Evolutionary conservation across 2,113 vertebrate species (phyloP), one percentile per base, ranked within the genome.

Genomic region (Mustelus asterias): DNA sequence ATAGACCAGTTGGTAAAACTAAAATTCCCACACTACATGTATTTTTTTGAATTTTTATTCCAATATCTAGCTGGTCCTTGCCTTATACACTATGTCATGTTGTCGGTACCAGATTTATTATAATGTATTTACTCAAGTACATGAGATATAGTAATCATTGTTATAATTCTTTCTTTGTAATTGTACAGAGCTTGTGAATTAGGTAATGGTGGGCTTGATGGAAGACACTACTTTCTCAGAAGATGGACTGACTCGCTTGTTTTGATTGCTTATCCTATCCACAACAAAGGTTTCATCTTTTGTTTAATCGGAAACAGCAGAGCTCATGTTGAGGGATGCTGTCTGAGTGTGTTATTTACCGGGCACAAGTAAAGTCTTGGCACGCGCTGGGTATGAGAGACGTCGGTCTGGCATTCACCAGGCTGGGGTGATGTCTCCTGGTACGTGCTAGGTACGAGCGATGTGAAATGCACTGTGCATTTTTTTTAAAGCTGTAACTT

Each of bases 21-120:
- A 95, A 95, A 76, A 72, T 95, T 95, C 69, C 94, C 94, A 72
- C 24, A 48, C 37, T 90, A 90, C 54, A 33, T 90, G 26, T 95
- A 72, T 54, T 65, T 18, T 93, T 94, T 94, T 69, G 37, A 94
- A 70, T 94, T 94, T 54, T 95, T 95, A 95, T 70, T 95, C 69
- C 69, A 33, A 95, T 95, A 95, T 95, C 94, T 95, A 95, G 67
- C 94, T 95, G 94, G 94, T 95, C 94, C 94, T 95, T 95, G 94
- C 94, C 94, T 95, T 95, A 95, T 95, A 95, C 94, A 76, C 65
- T 65, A 92, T 95, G 94, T 95, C 94, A 95, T 76, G 94, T 69
- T 54, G 93, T 95, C 11, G 22, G 94, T 95, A 95, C 67, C 94
- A 95, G 94, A 72, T 76, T 76, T 95, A 95, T 95, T 72, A 76